phyloP scores from a whole-genome alignment of 2,113 vertebrate species.

The Dendropsophus ebraccatus region DNA sequence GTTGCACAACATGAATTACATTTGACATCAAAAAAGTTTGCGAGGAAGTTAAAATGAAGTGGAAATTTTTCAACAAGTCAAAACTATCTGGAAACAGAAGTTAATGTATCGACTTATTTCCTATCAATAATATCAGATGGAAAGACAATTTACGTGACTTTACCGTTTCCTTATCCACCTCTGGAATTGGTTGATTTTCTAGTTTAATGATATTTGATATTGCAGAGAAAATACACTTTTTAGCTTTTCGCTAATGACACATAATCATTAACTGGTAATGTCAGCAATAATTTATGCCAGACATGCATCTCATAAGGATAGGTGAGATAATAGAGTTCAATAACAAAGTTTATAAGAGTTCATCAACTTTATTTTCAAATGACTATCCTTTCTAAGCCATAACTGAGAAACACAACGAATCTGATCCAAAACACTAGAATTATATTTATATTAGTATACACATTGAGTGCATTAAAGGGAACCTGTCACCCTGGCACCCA shows the following conservation, averaged over 20 bases:
- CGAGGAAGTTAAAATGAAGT: neutral
- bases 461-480: too few relatives aligned
- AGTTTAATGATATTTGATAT: conserved; percentile 39
- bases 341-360: neutral
- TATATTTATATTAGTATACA: too few relatives aligned
- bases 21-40: neutral
- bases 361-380: neutral
- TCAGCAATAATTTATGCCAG: conserved; percentile 36
- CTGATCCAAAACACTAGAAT: too few relatives aligned
- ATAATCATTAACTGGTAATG: conserved; percentile 49
- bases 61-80: neutral
- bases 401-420: too few relatives aligned
- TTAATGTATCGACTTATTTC: neutral
- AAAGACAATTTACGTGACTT: neutral
- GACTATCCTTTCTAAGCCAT: too few relatives aligned
- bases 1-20: neutral
- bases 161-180: conserved; percentile 3
- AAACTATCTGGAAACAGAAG: neutral
- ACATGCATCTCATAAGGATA: neutral
- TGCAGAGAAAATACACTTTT: conserved; percentile 12
- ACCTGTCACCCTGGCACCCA: too few relatives aligned
- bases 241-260: conserved; percentile 38
- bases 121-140: conserved; percentile 12
- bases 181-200: conserved; percentile 19
- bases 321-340: neutral